phyloP scores from a whole-genome alignment of 1,140 invertebrate genomes.

The Mycetomoellerius zeteki region DNA sequence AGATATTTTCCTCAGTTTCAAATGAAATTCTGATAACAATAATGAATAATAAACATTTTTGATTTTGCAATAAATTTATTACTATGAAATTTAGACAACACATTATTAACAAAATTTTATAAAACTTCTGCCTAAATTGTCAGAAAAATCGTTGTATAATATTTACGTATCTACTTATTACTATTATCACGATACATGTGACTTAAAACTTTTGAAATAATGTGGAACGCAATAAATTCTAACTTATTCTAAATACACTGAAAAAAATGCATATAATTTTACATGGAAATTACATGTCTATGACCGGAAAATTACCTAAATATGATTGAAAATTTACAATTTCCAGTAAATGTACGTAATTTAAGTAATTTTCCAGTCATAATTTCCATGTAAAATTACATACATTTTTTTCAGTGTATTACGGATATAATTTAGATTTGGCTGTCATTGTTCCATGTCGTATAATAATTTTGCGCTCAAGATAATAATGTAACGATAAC shows the following conservation, averaged over 20 bases:
- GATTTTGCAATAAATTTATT: background rate
- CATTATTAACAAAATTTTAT: too few relatives aligned
- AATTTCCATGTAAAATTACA: too few relatives aligned
- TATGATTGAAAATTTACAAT: too few relatives aligned
- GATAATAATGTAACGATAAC: constrained; percentile 50
- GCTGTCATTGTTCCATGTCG: constrained; percentile 9
- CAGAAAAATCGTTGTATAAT: background rate
- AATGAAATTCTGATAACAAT: background rate
- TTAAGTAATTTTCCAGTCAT: too few relatives aligned
- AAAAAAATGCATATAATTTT: too few relatives aligned
- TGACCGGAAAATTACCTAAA: too few relatives aligned
- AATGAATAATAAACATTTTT: constrained; percentile 4
- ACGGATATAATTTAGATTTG: constrained; percentile 28
- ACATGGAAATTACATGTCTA: too few relatives aligned
- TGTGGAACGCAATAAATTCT: background rate
- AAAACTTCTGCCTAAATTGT: background rate
- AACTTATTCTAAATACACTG: background rate
- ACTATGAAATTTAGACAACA: background rate
- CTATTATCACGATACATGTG: background rate
- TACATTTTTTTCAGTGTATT: too few relatives aligned
- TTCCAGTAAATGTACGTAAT: too few relatives aligned
- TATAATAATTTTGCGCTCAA: constrained; percentile 47
- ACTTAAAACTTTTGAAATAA: background rate
- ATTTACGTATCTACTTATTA: background rate
- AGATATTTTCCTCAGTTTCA: background rate